Conservation (phyloP, 2,888 invertebrate genomes). For the Ceraclea dissimilis region DNA sequence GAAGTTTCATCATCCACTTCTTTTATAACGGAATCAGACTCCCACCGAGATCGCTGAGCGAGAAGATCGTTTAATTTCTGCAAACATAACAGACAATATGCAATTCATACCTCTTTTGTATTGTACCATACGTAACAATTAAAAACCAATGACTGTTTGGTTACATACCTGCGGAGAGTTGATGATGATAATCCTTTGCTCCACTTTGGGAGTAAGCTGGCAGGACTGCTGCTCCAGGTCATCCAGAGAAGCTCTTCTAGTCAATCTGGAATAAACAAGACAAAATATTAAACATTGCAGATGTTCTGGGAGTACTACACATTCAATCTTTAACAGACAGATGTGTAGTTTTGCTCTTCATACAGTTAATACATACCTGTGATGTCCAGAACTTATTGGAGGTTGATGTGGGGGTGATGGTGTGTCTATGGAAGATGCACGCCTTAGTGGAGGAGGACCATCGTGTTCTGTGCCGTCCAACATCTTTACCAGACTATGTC, state of each 20-base stretch:
- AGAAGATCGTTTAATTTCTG: slow-evolving; percentile 53
- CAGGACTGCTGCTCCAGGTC: slow-evolving; percentile 77
- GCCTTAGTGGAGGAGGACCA: slow-evolving; percentile 62
- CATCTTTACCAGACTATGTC: slow-evolving; percentile 74
- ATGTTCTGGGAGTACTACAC: too few relatives aligned
- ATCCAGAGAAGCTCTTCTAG: slow-evolving; percentile 67
- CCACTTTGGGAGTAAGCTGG: slow-evolving; percentile 71
- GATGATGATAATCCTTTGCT: slow-evolving; percentile 71
- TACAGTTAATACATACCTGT: slow-evolving; percentile 24
- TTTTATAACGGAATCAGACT: slow-evolving; percentile 61
- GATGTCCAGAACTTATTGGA: slow-evolving; percentile 12
- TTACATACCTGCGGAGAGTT: slow-evolving; percentile 64
- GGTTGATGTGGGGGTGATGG: slow-evolving; percentile 27
- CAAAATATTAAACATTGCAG: slow-evolving; percentile 2
- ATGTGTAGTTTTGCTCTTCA: too few relatives aligned
- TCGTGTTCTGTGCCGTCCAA: slow-evolving; percentile 61
- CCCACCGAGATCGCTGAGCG: slow-evolving; percentile 52
- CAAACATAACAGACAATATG: slow-evolving; percentile 1
- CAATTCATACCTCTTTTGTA: neutral
- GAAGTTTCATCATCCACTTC: slow-evolving; percentile 62
- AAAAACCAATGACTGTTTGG: too few relatives aligned
- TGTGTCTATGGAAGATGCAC: slow-evolving; percentile 39
- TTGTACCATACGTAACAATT: neutral
- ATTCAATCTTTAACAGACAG: too few relatives aligned
- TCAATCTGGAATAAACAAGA: slow-evolving; percentile 40